Base-by-base conservation (phyloP, 30 jellyfish, hydroid and myxozoan species). In the Mastigias papua region DNA sequence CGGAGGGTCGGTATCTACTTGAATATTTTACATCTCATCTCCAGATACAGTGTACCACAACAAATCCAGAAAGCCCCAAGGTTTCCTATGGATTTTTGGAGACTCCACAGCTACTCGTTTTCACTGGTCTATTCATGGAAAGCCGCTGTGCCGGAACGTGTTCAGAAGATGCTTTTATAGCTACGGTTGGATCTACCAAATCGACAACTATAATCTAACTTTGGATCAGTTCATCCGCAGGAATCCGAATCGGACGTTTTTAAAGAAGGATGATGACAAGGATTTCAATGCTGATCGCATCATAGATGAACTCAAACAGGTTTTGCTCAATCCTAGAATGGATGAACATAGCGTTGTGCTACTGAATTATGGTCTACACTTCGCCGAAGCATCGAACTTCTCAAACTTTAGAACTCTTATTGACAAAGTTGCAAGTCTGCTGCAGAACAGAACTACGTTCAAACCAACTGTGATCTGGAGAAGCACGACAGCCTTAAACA, bases 21-120 rank as follows among this genome's bases (percentile, higher is more conserved):
- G n/a, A n/a, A n/a, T n/a, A n/a, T n/a, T n/a, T n/a, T n/a, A 3
- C 67, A 21, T 10, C 27, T 51, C 67, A 2, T 8, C 25, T 51
- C 17, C 25, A 63, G 74, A 63, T 3, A 34, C 86, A 11, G 4
- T 69, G 29, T 67, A 74, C 46, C 87, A 48, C 2, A 86, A 81
- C 69, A 34, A 49, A 32, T 95, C 92, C 48, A 70, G 90, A 32
- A 33, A 58, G 21, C 90, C 70, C n/a, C 65, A 83, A 82, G 97
- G 99, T 4, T 73, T 51, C 63, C 71, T 94, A 13, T 94, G 99
- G 99, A 84, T 94, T 10, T 94, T 57, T 58, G 99, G 99, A 0
- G 99, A 94, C 70, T 94, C 99, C 0, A 95, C 94, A 1, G 94
- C 99, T 15, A 81, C 99, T 33, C 97, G 91, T 30, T 85, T 94